A percentile compares a stretch with the other conserved stretches of the same genome.
Conservation (phyloP, 1,140 invertebrate genomes). For the Onthophagus taurus region DNA sequence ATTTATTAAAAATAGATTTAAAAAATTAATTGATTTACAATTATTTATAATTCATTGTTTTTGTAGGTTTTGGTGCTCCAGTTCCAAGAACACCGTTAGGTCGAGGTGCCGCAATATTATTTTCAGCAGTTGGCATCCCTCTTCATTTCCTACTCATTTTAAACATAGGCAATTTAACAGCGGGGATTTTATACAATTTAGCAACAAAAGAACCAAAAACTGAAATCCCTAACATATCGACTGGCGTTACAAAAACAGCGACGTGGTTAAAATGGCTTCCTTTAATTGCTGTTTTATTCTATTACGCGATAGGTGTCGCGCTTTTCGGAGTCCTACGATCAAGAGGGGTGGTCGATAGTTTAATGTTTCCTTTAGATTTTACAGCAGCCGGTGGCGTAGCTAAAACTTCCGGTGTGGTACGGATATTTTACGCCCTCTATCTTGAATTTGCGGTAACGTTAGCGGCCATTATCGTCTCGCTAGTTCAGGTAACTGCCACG, state of each 20-base stretch:
- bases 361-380: slow-evolving; percentile 59
- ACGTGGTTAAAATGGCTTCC: slow-evolving; percentile 39
- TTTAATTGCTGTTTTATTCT: slow-evolving; percentile 38
- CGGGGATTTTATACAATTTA: slow-evolving; percentile 42
- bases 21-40: too few species aligned
- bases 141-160: slow-evolving; percentile 51
- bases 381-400: slow-evolving; percentile 57
- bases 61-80: slow-evolving; percentile 50
- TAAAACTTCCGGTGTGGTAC: slow-evolving; percentile 45
- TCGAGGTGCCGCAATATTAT: slow-evolving; percentile 47
- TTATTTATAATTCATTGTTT: slow-evolving; percentile 13
- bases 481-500: slow-evolving; percentile 47
- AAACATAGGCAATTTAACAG: slow-evolving; percentile 49
- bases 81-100: slow-evolving; percentile 49
- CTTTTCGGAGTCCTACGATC: slow-evolving; percentile 49
- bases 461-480: slow-evolving; percentile 47
- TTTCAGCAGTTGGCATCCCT: slow-evolving; percentile 50
- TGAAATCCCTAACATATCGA: slow-evolving; percentile 24
- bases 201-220: slow-evolving; percentile 27
- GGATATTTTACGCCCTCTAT: slow-evolving; percentile 56
- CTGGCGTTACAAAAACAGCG: slow-evolving; percentile 23
- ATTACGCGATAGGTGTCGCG: slow-evolving; percentile 50
- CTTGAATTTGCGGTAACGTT: slow-evolving; percentile 56
- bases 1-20: too few species aligned
- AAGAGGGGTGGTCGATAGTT: slow-evolving; percentile 43